phyloP scores from a whole-genome alignment of 2,888 invertebrate genomes.

The Caenorhabditis drosophilae region DNA sequence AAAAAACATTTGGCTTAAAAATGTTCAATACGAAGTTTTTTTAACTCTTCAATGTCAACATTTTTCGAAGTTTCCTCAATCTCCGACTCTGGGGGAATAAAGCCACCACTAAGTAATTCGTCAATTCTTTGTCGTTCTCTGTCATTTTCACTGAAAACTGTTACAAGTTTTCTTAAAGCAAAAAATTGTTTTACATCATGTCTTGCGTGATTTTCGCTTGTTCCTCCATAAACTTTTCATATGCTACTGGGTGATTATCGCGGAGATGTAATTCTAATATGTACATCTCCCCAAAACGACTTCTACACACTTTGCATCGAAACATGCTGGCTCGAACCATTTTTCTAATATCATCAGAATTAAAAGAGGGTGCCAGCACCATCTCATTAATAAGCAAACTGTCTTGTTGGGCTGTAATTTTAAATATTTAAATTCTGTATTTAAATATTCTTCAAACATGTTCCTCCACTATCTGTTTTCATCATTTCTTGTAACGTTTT shows the following conservation, averaged over 20 bases:
- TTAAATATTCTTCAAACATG: not conserved
- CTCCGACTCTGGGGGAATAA: conserved; percentile 67
- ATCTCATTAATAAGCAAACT: conserved; percentile 9
- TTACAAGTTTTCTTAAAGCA: not conserved
- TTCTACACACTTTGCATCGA: conserved; percentile 64
- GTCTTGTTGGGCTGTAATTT: not conserved
- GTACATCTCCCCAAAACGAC: conserved; percentile 67
- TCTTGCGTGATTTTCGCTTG: conserved; percentile 46
- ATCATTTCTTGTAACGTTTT: not conserved
- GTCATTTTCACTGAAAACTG: conserved; percentile 53
- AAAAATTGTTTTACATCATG: conserved; percentile 8
- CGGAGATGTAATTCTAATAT: conserved; percentile 66
- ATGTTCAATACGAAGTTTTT: conserved; percentile 15
- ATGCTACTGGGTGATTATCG: conserved; percentile 63
- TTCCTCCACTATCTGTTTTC: not conserved
- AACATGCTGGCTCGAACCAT: conserved; percentile 65
- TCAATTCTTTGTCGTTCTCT: conserved; percentile 63
- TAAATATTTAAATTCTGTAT: not conserved
- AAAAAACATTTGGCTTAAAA: conserved; percentile 9
- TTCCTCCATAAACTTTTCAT: conserved; percentile 61
- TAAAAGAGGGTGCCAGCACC: conserved; percentile 9
- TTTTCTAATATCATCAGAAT: conserved; percentile 53
- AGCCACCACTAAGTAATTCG: conserved; percentile 67
- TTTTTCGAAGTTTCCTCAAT: conserved; percentile 45
- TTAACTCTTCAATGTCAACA: conserved; percentile 34